Base-by-base conservation (phyloP, 2,797 vertebrate genomes). In the Myiotriccus ornatus region DNA sequence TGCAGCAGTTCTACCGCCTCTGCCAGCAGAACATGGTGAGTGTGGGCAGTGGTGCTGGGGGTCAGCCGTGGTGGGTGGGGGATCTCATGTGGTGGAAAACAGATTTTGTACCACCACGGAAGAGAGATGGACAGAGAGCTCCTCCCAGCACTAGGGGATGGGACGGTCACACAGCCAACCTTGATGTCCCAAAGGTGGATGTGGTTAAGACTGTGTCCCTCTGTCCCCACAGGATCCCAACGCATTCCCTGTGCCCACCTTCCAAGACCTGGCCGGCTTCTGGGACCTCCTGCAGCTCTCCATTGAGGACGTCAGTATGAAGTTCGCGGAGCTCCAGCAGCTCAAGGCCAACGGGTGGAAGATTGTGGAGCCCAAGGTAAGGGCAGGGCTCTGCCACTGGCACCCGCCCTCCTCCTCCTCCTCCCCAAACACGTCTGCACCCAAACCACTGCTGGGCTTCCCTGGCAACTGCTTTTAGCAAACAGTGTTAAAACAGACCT, bases 11-110 rank as follows among this genome's bases (percentile, higher is more conserved):
- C 97, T 99, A 99, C 97, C 98, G 99, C 86, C 99, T 99, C 95
- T 99, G 99, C 97, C 99, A 99, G 97, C 99, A 99, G 98, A 99
- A 98, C 97, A 98, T 99, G 99, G 99, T 99, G 97, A 98, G 99
- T 76, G 53, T 67, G 12, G 78, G 75, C 70, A 69, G 85, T 1
- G 0, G 12, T 24, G 87, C 44, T 1, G 1, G 2, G 62, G 60
- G 17, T 7, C 52, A 39, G 32, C 71, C 32, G 1, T 0, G 37
- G 37, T 3, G 9, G 39, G 35, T 1, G 3, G 2, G 13, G 13
- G 13, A 14, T 30, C 44, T 59, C 3, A 2, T 5, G 44, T 3
- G 1, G 12, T 10, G 41, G 24, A 37, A 50, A 69, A 73, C 13
- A n/a, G 44, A 7, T 27, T 67, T 13, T 35, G n/a, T 77, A 12